Evolutionary conservation across 2,113 vertebrate species (phyloP).

Genomic region (Sitta europaea): DNA sequence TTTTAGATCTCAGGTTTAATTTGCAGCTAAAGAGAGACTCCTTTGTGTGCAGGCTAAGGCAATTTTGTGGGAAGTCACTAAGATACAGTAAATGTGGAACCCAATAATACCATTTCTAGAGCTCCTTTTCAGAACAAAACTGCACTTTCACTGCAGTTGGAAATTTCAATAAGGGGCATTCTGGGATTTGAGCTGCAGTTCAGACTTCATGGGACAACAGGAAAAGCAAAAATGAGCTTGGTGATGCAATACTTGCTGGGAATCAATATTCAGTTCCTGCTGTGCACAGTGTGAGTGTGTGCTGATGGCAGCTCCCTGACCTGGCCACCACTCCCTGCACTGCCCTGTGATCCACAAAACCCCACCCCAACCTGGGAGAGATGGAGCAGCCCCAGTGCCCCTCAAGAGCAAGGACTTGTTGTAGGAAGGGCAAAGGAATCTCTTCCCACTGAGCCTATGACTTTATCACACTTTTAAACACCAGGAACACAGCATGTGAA

Average conservation of each 20-base stretch:
- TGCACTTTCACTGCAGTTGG: neutral
- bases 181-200: neutral
- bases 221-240: neutral
- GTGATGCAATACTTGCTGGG: neutral
- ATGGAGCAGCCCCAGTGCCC: neutral
- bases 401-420: rapidly evolving
- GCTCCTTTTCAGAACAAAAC: neutral
- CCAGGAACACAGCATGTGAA: neutral
- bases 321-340: rapidly evolving
- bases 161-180: neutral
- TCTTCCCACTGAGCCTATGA: neutral
- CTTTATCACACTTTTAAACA: neutral
- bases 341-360: neutral
- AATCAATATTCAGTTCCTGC: neutral
- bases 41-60: neutral
- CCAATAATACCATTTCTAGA: neutral
- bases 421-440: neutral
- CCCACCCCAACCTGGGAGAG: neutral
- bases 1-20: neutral
- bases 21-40: neutral
- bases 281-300: neutral
- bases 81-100: neutral
- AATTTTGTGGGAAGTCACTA: neutral
- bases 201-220: rapidly evolving
- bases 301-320: neutral